Conservation (phyloP, 2,113 vertebrate species). For the Erpornis zantholeuca region DNA sequence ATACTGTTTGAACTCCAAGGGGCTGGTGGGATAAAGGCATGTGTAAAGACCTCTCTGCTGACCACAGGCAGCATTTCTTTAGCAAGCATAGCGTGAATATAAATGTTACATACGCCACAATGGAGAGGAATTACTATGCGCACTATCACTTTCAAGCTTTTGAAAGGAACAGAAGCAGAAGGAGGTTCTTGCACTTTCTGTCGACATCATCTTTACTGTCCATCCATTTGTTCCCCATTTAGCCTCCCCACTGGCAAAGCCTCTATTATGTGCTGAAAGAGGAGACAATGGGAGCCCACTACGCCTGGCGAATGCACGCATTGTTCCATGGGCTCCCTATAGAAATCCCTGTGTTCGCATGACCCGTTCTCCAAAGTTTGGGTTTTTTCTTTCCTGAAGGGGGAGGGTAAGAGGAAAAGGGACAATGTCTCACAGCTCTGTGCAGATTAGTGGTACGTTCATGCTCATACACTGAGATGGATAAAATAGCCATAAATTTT, state of each 20-base stretch:
- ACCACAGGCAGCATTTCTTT: not conserved
- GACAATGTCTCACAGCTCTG: not conserved
- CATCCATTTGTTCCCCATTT: not conserved
- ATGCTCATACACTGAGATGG: not conserved
- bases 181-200: conserved; percentile 14
- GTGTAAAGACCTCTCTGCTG: not conserved
- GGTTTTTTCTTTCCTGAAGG: not conserved
- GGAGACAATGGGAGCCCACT: not conserved
- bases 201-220: not conserved
- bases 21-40: not conserved
- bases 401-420: not conserved
- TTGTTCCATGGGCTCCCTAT: not conserved
- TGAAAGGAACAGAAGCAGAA: conserved; percentile 5
- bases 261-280: not conserved
- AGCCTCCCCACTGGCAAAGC: not conserved
- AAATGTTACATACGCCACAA: not conserved
- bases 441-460: not conserved
- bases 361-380: not conserved
- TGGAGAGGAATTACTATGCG: not conserved
- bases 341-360: not conserved
- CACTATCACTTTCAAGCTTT: not conserved
- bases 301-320: accelerated
- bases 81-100: not conserved
- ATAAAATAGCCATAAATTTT: conserved; percentile 10
- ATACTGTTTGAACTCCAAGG: not conserved